Conservation (phyloP, 1,140 invertebrate species). For the Drosophila sechellia region DNA sequence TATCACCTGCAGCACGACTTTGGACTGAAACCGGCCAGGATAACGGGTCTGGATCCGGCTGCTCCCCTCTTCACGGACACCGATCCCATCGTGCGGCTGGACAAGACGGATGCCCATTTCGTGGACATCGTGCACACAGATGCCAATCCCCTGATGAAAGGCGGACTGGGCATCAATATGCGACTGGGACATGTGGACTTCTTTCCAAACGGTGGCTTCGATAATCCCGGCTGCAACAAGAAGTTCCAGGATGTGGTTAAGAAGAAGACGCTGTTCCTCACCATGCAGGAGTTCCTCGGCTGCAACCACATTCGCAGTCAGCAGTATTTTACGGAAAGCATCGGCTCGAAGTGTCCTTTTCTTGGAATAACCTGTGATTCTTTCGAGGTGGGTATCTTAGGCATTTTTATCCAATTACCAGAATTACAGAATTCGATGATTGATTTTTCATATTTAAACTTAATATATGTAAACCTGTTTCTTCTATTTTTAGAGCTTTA, state of each 20-base stretch:
- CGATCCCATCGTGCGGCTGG: conserved; percentile 91
- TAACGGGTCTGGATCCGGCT: conserved; percentile 94
- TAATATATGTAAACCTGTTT: background rate
- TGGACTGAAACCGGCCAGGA: conserved; percentile 88
- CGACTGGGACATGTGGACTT: conserved; percentile 95
- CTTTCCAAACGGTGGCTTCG: conserved; percentile 94
- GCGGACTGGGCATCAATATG: conserved; percentile 93
- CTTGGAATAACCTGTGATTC: conserved; percentile 90
- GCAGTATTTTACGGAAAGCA: conserved; percentile 94
- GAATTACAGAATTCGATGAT: no score
- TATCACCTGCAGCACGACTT: conserved; percentile 89
- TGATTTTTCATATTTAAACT: no score
- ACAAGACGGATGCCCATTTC: conserved; percentile 92
- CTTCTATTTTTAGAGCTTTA: conserved; percentile 86
- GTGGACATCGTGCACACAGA: conserved; percentile 96
- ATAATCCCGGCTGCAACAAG: conserved; percentile 93
- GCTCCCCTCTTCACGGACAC: conserved; percentile 96
- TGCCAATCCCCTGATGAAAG: conserved; percentile 91
- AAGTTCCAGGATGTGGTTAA: conserved; percentile 89
- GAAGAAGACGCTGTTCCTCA: conserved; percentile 86
- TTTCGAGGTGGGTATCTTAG: conserved; percentile 86
- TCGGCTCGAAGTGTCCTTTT: conserved; percentile 91
- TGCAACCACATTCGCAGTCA: conserved; percentile 95
- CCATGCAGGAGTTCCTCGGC: conserved; percentile 90
- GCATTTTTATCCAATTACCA: no score